phyloP scores from a whole-genome alignment of 2,113 vertebrate genomes.

The Coregonus clupeaformis region DNA sequence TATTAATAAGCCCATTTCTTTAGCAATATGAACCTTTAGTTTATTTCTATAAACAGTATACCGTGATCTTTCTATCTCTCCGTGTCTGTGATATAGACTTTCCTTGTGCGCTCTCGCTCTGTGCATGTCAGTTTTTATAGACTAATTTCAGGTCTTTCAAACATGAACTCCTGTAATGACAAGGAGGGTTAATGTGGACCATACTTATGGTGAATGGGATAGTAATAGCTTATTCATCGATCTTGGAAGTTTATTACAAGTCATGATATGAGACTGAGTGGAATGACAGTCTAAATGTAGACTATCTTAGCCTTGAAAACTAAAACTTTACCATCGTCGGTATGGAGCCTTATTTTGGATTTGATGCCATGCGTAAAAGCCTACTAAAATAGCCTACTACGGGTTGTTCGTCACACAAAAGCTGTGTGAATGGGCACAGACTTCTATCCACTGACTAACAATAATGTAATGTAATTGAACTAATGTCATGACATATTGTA shows the following conservation, averaged over 20 bases:
- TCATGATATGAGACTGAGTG: neutral
- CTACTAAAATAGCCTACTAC: neutral
- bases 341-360: neutral
- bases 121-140: neutral
- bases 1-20: neutral
- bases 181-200: neutral
- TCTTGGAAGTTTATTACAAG: neutral
- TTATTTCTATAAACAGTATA: neutral
- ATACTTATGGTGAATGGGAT: neutral
- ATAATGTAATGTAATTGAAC: neutral
- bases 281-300: neutral
- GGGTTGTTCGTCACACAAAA: neutral
- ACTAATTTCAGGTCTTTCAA: neutral
- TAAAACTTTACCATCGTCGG: neutral
- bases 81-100: neutral
- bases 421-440: neutral
- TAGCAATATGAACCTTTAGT: neutral
- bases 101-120: neutral
- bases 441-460: neutral
- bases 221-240: neutral
- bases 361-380: constrained; percentile 10
- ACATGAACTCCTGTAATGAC: neutral
- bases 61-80: neutral
- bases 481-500: neutral
- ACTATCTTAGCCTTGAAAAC: neutral